Conservation (phyloP, 2,888 invertebrate genomes). For the Callosobruchus maculatus region DNA sequence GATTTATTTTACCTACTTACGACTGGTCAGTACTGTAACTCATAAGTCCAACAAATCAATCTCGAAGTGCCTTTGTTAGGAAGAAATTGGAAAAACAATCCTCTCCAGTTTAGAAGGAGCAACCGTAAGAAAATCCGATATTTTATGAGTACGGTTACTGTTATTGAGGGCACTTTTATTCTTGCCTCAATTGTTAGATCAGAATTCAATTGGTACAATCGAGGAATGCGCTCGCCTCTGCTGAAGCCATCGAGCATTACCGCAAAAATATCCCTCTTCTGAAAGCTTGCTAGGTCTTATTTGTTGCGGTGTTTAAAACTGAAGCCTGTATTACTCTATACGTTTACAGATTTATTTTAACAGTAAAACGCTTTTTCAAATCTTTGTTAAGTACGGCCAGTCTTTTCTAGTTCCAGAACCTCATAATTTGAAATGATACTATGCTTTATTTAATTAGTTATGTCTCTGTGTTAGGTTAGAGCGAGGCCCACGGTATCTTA, state of each 20-base stretch:
- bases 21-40: not conserved
- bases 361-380: no score
- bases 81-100: not conserved
- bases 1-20: no score
- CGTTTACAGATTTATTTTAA: no score
- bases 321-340: not conserved
- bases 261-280: not conserved
- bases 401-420: no score
- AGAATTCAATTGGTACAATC: constrained; percentile 20
- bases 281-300: not conserved
- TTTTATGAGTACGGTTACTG: constrained; percentile 16
- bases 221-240: constrained; percentile 10
- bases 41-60: not conserved
- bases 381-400: no score
- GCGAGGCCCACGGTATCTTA: no score
- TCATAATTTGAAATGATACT: no score
- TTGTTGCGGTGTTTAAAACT: not conserved
- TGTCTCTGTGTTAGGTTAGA: no score
- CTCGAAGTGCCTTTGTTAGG: not conserved
- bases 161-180: constrained; percentile 19
- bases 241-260: constrained; percentile 14
- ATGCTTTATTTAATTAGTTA: no score
- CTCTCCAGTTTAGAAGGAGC: not conserved
- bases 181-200: constrained; percentile 18
- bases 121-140: not conserved